These are phyloP conservation scores for Drosophila melanica DNA, from an alignment of 1,140 invertebrate species.

Conservation along the genomic window DNA sequence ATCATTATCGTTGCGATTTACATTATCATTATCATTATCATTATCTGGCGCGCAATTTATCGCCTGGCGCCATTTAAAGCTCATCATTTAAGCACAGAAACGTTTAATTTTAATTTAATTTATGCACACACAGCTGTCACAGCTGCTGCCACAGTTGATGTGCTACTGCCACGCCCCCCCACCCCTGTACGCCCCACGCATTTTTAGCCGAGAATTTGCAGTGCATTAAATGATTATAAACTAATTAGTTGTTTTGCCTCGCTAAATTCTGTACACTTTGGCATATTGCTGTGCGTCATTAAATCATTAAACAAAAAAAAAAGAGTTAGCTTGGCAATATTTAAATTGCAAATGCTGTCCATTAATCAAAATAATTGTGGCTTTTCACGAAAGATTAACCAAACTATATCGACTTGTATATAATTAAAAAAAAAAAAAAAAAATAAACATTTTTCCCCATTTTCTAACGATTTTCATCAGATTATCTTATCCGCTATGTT, in stretches of 20 bases:
- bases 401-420: too few relatives aligned
- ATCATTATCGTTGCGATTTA: conserved; percentile 5
- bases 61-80: conserved; percentile 53
- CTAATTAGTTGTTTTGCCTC: conserved; percentile 64
- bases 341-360: neutral
- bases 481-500: too few relatives aligned
- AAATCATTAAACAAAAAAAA: neutral
- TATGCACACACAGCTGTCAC: conserved; percentile 70
- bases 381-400: too few relatives aligned
- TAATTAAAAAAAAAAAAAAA: too few relatives aligned
- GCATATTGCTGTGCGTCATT: neutral
- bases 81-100: conserved; percentile 63
- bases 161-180: conserved; percentile 6
- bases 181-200: neutral
- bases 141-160: conserved; percentile 10
- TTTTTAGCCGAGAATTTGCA: conserved; percentile 53
- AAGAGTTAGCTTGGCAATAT: neutral
- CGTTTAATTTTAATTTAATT: conserved; percentile 81
- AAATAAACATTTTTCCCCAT: too few relatives aligned
- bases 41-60: conserved; percentile 49
- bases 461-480: too few relatives aligned
- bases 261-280: neutral
- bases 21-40: conserved; percentile 21
- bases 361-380: neutral
- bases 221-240: conserved; percentile 79